These are phyloP conservation scores for Protonibea diacanthus DNA, from an alignment of 2,797 vertebrate genomes.

Conservation along the genomic window DNA sequence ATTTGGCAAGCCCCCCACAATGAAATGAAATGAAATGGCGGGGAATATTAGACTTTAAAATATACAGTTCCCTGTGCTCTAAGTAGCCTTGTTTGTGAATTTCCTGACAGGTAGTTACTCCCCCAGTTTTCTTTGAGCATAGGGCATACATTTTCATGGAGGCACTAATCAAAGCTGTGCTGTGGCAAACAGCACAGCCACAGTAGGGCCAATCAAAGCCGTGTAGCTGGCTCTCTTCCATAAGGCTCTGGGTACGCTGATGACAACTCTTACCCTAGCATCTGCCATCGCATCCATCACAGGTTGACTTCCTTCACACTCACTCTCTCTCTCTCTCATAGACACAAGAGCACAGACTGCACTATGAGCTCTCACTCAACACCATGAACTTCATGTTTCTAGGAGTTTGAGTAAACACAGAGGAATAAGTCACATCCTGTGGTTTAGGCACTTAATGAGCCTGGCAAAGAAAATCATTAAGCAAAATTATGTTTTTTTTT, in stretches of 20 bases:
- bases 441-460: conserved; percentile 25
- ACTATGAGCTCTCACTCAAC: conserved; percentile 59
- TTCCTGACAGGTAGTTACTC: conserved; percentile 87
- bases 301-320: conserved; percentile 75
- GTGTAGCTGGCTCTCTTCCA: conserved; percentile 78
- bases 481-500: conserved; percentile 5
- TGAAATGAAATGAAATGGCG: conserved; percentile 80
- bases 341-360: conserved; percentile 53
- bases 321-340: conserved; percentile 46
- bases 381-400: conserved; percentile 37
- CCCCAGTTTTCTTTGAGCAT: conserved; percentile 85
- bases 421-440: conserved; percentile 42
- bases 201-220: conserved; percentile 82
- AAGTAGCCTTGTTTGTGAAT: conserved; percentile 87
- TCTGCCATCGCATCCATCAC: conserved; percentile 79
- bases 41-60: conserved; percentile 85
- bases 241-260: conserved; percentile 74
- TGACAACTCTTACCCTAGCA: conserved; percentile 80
- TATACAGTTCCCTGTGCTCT: conserved; percentile 82
- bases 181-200: conserved; percentile 79
- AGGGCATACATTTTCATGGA: conserved; percentile 86
- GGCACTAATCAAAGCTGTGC: conserved; percentile 85
- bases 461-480: conserved; percentile 38
- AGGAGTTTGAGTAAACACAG: conserved; percentile 25
- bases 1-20: conserved; percentile 79